Evolutionary conservation across 2,888 invertebrate genomes (phyloP), one percentile per base, ranked within the genome.

Genomic region (Protula sp.): DNA sequence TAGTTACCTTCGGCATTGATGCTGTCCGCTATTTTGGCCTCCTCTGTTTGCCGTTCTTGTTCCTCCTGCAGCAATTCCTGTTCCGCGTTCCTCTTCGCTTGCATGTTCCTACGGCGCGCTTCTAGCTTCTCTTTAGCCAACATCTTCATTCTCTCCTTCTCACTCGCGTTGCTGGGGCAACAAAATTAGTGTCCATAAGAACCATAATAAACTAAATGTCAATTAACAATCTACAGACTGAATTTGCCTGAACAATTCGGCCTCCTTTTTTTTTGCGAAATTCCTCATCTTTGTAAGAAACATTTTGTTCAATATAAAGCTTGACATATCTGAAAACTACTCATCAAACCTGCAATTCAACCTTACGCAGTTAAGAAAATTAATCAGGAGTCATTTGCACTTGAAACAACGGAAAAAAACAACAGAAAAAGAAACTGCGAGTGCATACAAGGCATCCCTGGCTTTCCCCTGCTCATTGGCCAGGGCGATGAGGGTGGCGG

Each of bases 381-480:
- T n/a, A n/a, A n/a, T n/a, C n/a, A n/a, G n/a, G n/a, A n/a, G n/a
- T n/a, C n/a, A n/a, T n/a, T n/a, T n/a, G n/a, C n/a, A n/a, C n/a
- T n/a, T n/a, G n/a, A n/a, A n/a, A n/a, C 75, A 64, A 54, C 72
- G 59, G 30, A 70, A 70, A 3, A 72, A 73, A 2, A 70, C 68
- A 29, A 74, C 71, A 45, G 74, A 59, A 56, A 73, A 38, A 70
- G 4, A 73, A 71, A 47, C 73, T 74, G n/a, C n/a, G n/a, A n/a
- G n/a, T n/a, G n/a, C 55, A 67, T 66, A 55, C 71, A 65, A 62
- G 75, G 58, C 24, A 63, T 61, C 24, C 67, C 60, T 55, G 71
- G 62, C n/a, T 76, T 74, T n/a, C 71, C 62, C 55, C 67, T 53
- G 22, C 75, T 64, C 56, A 67, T 70, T 19, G 73, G 74, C 47